Percentiles rank a stretch among this genome's conserved stretches.
phyloP scores from a whole-genome alignment of 2,113 vertebrate genomes.

The Pterocles orientalis region DNA sequence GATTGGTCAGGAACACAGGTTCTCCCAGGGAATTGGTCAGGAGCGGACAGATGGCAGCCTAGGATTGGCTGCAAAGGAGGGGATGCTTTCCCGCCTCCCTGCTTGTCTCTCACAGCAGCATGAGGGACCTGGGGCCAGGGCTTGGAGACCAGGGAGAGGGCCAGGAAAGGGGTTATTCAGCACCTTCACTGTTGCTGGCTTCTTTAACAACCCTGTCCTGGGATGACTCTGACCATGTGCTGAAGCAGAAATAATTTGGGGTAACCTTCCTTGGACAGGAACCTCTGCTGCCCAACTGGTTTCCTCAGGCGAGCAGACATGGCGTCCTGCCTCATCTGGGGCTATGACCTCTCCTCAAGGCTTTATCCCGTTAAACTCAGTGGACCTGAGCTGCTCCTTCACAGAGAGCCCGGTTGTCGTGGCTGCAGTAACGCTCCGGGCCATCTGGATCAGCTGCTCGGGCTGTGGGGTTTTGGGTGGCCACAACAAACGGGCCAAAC shows the following conservation, averaged over 20 bases:
- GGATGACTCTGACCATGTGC: background rate
- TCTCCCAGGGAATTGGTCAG: background rate
- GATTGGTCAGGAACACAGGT: background rate
- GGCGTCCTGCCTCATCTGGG: fast-evolving
- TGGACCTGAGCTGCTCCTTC: background rate
- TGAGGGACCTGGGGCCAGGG: fast-evolving
- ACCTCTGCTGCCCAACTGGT: fast-evolving
- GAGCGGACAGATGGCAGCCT: background rate
- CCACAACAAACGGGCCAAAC: background rate
- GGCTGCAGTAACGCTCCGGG: fast-evolving
- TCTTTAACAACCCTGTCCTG: background rate
- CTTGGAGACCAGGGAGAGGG: fast-evolving
- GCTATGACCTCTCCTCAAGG: fast-evolving
- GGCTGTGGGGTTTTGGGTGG: fast-evolving
- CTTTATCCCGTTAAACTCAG: background rate
- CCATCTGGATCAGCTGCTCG: background rate
- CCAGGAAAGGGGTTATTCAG: fast-evolving
- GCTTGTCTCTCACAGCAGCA: background rate
- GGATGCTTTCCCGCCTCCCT: background rate
- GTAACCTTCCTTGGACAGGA: background rate
- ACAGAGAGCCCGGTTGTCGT: fast-evolving
- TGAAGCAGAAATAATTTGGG: background rate
- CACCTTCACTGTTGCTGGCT: background rate
- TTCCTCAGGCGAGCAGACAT: background rate
- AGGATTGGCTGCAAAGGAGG: background rate